Conservation (phyloP, 2,888 invertebrate genomes). For the Dysmachus trigonus region DNA sequence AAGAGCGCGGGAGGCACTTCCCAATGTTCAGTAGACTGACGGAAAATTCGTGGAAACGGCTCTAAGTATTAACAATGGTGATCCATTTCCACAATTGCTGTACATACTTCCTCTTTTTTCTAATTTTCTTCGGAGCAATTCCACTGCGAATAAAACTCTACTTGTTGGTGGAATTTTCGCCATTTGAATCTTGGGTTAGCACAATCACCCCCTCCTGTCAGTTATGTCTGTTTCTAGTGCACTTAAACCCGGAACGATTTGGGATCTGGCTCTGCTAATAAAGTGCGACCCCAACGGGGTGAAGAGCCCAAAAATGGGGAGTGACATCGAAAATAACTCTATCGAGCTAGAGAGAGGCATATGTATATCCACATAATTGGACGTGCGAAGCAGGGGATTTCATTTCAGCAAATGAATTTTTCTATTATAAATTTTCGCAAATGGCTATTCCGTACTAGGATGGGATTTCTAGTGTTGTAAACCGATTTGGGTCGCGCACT, state of each 20-base stretch:
- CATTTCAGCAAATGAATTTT: constrained; percentile 47
- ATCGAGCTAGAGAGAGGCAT: background rate
- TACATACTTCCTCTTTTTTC: background rate
- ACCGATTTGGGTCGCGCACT: background rate
- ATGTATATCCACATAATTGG: constrained; percentile 44
- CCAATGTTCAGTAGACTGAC: background rate
- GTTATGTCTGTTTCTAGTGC: background rate
- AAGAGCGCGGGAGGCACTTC: background rate
- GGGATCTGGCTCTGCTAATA: background rate
- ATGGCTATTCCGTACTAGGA: constrained; percentile 19
- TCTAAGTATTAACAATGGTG: background rate
- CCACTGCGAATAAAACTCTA: background rate
- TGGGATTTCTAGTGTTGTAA: constrained; percentile 18
- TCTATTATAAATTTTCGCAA: constrained; percentile 46
- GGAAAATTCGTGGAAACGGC: background rate
- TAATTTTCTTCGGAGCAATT: background rate
- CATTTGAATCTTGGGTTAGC: background rate
- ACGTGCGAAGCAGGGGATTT: constrained; percentile 43
- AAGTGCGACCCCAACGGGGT: background rate
- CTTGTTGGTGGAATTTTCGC: background rate
- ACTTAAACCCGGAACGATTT: background rate
- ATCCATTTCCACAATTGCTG: background rate
- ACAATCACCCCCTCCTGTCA: background rate
- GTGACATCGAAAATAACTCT: constrained; percentile 29
- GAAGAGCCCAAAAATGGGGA: background rate